A percentile compares a stretch with the other conserved stretches of the same genome.
phyloP scores from a whole-genome alignment of 2,113 vertebrate species.

The Pardalotus punctatus region DNA sequence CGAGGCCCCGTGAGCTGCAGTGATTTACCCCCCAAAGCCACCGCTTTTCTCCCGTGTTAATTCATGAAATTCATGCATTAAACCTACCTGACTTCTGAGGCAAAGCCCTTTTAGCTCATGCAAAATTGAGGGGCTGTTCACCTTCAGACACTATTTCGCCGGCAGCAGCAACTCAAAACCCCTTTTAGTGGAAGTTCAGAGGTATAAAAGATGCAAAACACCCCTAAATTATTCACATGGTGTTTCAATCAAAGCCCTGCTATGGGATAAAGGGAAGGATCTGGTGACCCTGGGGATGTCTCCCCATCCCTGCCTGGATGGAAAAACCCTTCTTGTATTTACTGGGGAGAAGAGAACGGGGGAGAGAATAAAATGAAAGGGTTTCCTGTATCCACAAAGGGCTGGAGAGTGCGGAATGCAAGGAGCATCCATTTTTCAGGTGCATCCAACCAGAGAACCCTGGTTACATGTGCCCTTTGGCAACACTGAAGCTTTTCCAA shows the following conservation, averaged over 20 bases:
- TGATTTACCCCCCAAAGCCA: background rate
- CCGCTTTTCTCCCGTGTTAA: background rate
- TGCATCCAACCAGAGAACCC: background rate
- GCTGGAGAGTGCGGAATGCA: background rate
- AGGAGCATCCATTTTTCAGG: background rate
- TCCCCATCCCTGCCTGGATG: background rate
- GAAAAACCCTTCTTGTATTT: background rate
- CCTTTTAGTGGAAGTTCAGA: slow-evolving; percentile 14
- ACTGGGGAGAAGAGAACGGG: background rate
- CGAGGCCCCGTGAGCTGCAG: rapidly evolving
- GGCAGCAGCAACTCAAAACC: background rate
- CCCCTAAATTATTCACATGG: slow-evolving; percentile 35
- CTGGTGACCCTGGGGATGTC: background rate
- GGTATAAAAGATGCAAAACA: slow-evolving; percentile 43
- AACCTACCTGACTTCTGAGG: background rate
- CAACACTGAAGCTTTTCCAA: background rate
- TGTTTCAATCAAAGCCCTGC: background rate
- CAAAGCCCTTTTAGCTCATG: background rate
- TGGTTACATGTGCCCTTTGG: background rate
- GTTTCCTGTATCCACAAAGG: background rate
- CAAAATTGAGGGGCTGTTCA: background rate
- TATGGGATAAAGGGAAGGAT: background rate
- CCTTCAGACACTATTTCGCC: background rate
- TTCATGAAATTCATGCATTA: background rate
- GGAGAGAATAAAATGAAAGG: background rate